A percentile compares a stretch with the other conserved stretches of the same genome.
phyloP scores from a whole-genome alignment of 2,888 invertebrate genomes.

The Lasioglossum vierecki region DNA sequence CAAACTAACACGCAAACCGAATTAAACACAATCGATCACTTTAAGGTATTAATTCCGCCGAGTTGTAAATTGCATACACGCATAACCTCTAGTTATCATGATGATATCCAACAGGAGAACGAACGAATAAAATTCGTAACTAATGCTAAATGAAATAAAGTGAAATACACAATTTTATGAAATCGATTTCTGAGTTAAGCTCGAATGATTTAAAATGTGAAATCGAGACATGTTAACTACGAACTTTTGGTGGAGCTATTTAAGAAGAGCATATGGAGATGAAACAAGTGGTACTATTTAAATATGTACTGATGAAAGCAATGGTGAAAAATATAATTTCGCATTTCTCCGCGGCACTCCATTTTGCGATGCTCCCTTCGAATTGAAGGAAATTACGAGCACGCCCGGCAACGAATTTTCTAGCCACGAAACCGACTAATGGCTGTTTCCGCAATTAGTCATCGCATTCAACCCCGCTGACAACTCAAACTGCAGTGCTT shows the following conservation, averaged over 20 bases:
- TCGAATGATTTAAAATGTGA: not conserved
- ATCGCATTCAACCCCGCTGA: conserved; percentile 26
- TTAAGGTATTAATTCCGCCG: not conserved
- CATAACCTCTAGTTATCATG: not conserved
- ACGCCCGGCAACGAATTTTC: conserved; percentile 19
- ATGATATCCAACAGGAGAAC: not conserved
- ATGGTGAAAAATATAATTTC: not conserved
- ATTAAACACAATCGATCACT: not conserved
- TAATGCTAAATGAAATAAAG: not conserved
- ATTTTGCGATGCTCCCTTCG: not conserved
- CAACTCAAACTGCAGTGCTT: conserved; percentile 26
- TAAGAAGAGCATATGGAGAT: not conserved
- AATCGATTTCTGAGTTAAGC: not conserved
- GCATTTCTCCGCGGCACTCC: not conserved
- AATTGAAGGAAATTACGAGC: conserved; percentile 8
- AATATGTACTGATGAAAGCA: not conserved
- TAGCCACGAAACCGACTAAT: conserved; percentile 19
- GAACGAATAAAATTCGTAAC: not conserved
- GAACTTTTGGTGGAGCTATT: not conserved
- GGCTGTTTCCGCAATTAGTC: conserved; percentile 42
- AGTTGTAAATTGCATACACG: not conserved
- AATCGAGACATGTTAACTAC: not conserved
- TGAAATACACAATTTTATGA: not conserved
- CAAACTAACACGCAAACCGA: not conserved
- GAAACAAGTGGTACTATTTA: not conserved